Conservation (phyloP, 2,888 invertebrate genomes). For the Machimus rusticus region DNA sequence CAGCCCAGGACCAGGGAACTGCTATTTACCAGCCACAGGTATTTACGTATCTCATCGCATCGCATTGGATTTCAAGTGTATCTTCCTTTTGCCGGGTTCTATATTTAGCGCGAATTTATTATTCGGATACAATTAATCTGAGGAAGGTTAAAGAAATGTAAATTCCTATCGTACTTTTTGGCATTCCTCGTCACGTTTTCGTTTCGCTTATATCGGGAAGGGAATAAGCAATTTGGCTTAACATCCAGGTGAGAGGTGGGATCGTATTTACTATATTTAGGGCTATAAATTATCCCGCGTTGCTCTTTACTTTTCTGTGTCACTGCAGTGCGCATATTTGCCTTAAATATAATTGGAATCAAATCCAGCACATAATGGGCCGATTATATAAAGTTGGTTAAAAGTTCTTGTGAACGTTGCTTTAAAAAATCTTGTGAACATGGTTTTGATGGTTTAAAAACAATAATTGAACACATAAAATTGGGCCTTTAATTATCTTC, state of each 20-base stretch:
- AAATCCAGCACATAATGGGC: background rate
- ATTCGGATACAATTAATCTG: background rate
- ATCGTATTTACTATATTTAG: background rate
- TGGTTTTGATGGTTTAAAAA: no score
- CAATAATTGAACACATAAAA: no score
- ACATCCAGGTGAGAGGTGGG: background rate
- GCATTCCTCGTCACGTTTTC: background rate
- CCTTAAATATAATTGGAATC: background rate
- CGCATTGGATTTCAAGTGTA: background rate
- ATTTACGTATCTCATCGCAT: background rate
- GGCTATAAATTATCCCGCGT: background rate
- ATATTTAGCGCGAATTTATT: background rate
- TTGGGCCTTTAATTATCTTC: no score
- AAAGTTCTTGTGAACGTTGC: background rate
- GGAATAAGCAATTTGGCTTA: background rate
- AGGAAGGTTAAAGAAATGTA: background rate
- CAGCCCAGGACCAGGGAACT: background rate
- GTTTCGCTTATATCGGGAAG: background rate
- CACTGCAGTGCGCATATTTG: background rate
- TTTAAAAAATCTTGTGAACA: background rate
- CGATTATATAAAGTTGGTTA: background rate
- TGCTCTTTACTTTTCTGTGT: background rate
- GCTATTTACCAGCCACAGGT: background rate
- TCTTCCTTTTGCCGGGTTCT: background rate
- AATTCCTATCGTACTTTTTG: background rate